A percentile compares a stretch with the other conserved stretches of the same genome.
phyloP scores from a whole-genome alignment of 2,797 vertebrate genomes.

The Anolis apletophallus region DNA sequence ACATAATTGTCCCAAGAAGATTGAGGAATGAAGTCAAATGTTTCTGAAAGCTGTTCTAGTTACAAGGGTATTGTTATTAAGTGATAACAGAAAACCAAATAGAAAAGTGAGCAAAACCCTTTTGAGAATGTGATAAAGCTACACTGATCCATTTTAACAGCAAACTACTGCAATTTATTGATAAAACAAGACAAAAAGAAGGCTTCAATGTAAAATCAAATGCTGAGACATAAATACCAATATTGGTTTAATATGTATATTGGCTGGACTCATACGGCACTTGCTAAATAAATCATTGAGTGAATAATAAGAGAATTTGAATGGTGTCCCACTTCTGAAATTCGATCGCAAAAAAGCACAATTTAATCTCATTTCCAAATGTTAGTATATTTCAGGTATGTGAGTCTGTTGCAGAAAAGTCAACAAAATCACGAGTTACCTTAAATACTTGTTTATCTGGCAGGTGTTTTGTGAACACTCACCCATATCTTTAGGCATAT shows the following conservation, averaged over 20 bases:
- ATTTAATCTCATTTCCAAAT: not conserved
- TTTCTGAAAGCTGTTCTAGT: not conserved
- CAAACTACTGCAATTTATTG: not conserved
- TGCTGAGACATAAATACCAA: no score
- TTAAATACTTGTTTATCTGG: no score
- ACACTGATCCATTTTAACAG: not conserved
- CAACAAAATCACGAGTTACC: no score
- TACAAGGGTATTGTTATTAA: not conserved
- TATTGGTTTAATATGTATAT: no score
- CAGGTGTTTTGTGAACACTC: no score
- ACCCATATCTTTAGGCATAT: no score
- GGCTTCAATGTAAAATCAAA: not conserved
- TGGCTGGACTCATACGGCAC: no score
- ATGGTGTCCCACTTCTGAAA: not conserved
- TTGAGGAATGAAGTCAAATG: not conserved
- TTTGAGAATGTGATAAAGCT: not conserved
- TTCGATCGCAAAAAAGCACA: not conserved
- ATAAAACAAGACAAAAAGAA: not conserved
- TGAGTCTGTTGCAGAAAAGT: no score
- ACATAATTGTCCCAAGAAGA: no score
- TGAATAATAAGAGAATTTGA: no score
- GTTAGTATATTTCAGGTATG: no score
- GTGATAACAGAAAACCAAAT: not conserved
- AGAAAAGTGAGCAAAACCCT: conserved; percentile 24
- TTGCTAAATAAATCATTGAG: no score